Evolutionary conservation across 2,797 vertebrate species (phyloP).

Genomic region (Sebastes hubbsi): DNA sequence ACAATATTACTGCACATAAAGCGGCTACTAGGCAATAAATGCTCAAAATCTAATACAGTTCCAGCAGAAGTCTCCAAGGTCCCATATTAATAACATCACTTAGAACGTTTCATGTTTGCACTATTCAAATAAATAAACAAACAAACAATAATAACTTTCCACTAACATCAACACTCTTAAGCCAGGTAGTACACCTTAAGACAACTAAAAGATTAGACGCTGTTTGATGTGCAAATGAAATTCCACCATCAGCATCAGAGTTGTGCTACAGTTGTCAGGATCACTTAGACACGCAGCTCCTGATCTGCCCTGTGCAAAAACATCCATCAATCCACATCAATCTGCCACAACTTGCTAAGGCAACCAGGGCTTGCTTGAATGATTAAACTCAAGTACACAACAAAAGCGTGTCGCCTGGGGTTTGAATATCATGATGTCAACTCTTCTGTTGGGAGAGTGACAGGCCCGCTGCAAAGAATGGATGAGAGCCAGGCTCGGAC

Average conservation of each 20-base stretch:
- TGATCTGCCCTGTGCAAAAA: constrained; percentile 1
- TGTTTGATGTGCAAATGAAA: constrained; percentile 22
- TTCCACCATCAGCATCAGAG: background rate
- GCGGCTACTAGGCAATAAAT: background rate
- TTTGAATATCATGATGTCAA: constrained; percentile 40
- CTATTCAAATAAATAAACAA: background rate
- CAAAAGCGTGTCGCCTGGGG: constrained; percentile 9
- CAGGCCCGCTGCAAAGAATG: constrained; percentile 46
- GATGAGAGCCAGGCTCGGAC: constrained; percentile 42
- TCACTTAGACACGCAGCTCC: background rate
- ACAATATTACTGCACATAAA: background rate
- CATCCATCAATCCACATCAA: constrained; percentile 10
- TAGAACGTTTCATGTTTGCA: background rate
- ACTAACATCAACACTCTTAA: background rate
- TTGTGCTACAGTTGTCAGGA: background rate
- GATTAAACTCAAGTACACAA: constrained; percentile 39
- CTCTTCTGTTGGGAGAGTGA: constrained; percentile 26
- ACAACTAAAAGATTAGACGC: background rate
- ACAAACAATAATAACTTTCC: background rate
- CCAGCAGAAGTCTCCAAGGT: background rate
- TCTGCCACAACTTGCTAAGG: constrained; percentile 13
- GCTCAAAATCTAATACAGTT: background rate
- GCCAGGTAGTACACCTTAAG: background rate
- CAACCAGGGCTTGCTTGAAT: background rate
- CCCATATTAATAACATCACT: background rate